Evolutionary conservation across 1,140 invertebrate genomes (phyloP).

Genomic region (Drosophila mayri): DNA sequence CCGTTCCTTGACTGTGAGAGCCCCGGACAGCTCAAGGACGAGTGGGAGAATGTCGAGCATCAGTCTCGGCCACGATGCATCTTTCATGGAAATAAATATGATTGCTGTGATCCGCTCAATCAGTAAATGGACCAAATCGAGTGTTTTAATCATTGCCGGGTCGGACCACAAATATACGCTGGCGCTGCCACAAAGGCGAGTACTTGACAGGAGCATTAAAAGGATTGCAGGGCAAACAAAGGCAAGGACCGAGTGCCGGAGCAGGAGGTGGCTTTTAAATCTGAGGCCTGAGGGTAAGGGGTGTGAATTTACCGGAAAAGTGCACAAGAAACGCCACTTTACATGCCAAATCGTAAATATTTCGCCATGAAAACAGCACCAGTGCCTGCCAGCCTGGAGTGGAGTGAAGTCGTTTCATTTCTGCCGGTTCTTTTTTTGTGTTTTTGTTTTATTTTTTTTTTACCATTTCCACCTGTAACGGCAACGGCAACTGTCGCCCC

Average conservation of each 20-base stretch:
- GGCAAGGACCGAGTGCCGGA: constrained; percentile 21
- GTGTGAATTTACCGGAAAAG: constrained; percentile 70
- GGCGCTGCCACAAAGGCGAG: constrained; percentile 30
- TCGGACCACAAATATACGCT: constrained; percentile 16
- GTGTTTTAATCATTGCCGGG: constrained; percentile 45
- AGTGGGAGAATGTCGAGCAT: neutral
- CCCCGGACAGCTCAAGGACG: constrained; percentile 22
- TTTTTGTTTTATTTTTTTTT: constrained; percentile 11
- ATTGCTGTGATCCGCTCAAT: constrained; percentile 58
- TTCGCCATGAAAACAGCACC: constrained; percentile 73
- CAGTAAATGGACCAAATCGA: constrained; percentile 55
- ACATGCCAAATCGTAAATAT: constrained; percentile 82
- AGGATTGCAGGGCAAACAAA: constrained; percentile 71
- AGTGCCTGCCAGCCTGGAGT: constrained; percentile 29
- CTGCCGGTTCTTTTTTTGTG: constrained; percentile 24
- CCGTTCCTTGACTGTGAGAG: constrained; percentile 4
- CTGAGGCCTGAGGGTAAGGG: constrained; percentile 18
- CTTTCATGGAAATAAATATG: constrained; percentile 66
- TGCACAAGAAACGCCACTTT: constrained; percentile 80
- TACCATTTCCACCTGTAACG: constrained; percentile 19
- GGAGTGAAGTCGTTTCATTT: constrained; percentile 40
- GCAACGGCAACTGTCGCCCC: constrained; percentile 46
- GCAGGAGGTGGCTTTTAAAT: constrained; percentile 64
- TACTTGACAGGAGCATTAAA: constrained; percentile 70
- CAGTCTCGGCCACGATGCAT: constrained; percentile 10